Base-by-base conservation (phyloP, 92 coral and sea anemone species). In the Epizoanthus scotinus region DNA sequence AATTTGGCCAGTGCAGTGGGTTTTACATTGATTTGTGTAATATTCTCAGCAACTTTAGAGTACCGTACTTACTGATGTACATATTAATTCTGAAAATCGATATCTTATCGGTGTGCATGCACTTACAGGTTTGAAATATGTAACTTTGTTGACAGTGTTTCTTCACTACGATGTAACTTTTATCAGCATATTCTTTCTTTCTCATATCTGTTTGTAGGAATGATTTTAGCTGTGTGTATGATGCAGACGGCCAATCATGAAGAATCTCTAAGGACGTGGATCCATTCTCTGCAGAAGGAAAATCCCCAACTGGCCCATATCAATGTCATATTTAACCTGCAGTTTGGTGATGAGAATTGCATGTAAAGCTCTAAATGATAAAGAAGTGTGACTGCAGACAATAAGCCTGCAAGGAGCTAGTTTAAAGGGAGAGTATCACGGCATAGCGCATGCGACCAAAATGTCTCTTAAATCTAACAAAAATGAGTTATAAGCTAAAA, bases 181-280 rank as follows among this genome's bases (percentile, higher is more conserved):
- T 47, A 8, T 13, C 52, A 47, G 14, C 71, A 34, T 71, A 49
- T 28, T 34, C 15, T 36, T n/a, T 52, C 18, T 38, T 6, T 74
- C 34, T 18, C 56, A 19, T 15, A 54, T 27, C 34, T 63, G 40
- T 29, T 78, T 31, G 21, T 15, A 96, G 99, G 97, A n/a, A 74
- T 82, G 53, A 47, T 93, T 31, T 82, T 96, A 38, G 99, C 98
- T 19, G 86, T 96, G 26, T 93, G 99, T 68, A 93, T 96, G 90
- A 83, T 91, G 60, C 83, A 78, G 28, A 67, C 90, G 10, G 62
- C 82, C 58, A 84, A 89, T 49, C 90, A 73, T 31, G 95, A 94
- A 86, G 98, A 88, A 6, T 63, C 83, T 44, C 91, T 96, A 25
- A 87, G 90, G 69, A 72, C 85, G 9, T 96, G 99, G 99, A 91